Base-by-base conservation (phyloP, 2,113 vertebrate species). In the Tenebrosternarchus preto region DNA sequence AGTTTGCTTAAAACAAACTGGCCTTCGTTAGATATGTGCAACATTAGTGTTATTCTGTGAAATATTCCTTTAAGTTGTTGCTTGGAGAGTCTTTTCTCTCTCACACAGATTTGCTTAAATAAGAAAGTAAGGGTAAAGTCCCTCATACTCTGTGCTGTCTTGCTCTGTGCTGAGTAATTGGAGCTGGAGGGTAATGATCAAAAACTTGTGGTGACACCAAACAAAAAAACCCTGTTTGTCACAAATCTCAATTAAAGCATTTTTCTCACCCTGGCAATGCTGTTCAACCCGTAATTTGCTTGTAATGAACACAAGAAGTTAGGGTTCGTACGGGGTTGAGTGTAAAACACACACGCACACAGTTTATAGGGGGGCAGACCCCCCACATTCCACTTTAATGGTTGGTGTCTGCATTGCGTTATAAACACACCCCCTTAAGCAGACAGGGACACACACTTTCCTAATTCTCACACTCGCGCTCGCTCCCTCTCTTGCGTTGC, bases 331-430 rank as follows among this genome's bases (percentile, higher is more conserved):
- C 4, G 15, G 72, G 19, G 16, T 25, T 27, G 66, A 43, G 50
- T 69, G 59, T 31, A 70, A n/a, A n/a, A 69, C 63, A 20, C 64
- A 43, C 60, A n/a, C 78, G 39, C 84, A 73, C 68, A 73, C 79
- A 36, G 67, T 88, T 86, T 88, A 89, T 90, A 85, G 86, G 82
- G 85, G 69, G 53, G 81, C 61, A 76, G 89, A 87, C 90, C 90
- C 90, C 90, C 87, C 91, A 90, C 89, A 68, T 77, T 83, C 81
- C 86, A 81, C 64, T 84, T 88, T 89, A 91, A 87, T 33, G 81
- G 86, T 66, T 70, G 80, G 85, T 80, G 90, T 90, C 91, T 93
- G 92, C 85, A 77, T 91, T 85, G 84, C 85, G 89, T 93, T 92
- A 92, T 66, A 57, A 63, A 43, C 53, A 31, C 66, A 61, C 64